Base-by-base conservation (phyloP, 2,888 invertebrate genomes). In the Sepiola atlantica region DNA sequence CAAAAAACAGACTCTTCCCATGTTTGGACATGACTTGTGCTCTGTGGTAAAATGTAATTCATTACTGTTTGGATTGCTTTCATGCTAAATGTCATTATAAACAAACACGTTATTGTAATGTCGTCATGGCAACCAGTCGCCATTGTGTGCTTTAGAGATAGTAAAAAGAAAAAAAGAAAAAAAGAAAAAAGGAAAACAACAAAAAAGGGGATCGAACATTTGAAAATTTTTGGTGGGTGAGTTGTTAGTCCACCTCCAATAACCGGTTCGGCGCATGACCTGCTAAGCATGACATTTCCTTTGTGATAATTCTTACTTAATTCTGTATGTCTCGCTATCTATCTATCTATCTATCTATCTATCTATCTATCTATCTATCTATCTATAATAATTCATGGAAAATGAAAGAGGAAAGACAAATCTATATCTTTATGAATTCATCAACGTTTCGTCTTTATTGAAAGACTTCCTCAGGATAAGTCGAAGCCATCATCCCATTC, bases 41-140 rank as follows among this genome's bases (percentile, higher is more conserved):
- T n/a, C 77, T 77, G 77, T n/a, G 77, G n/a, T 77, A 77, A n/a
- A 77, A 32, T 77, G n/a, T n/a, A 77, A n/a, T 77, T 77, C 77
- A n/a, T 14, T n/a, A 77, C n/a, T 77, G 77, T 77, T 77, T n/a
- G 14, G n/a, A 77, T 77, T 32, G n/a, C 77, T 77, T 32, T 77
- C 18, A 77, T 77, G 77, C n/a, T 77, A 32, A 77, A 77, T 77
- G 77, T 4, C 77, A 77, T 77, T 77, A 77, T n/a, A 77, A 77
- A 77, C 77, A 77, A 77, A 77, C 32, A n/a, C n/a, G n/a, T 32
- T n/a, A 77, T 77, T 77, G 77, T 32, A 16, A 14, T n/a, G n/a
- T 77, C 18, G 16, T n/a, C n/a, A 77, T 77, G n/a, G n/a, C 77
- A 77, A 77, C 77, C 77, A 8, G 24, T 4, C 28, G 24, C 77